phyloP scores from a whole-genome alignment of 2,888 invertebrate genomes.

The Thymelicus lineola region DNA sequence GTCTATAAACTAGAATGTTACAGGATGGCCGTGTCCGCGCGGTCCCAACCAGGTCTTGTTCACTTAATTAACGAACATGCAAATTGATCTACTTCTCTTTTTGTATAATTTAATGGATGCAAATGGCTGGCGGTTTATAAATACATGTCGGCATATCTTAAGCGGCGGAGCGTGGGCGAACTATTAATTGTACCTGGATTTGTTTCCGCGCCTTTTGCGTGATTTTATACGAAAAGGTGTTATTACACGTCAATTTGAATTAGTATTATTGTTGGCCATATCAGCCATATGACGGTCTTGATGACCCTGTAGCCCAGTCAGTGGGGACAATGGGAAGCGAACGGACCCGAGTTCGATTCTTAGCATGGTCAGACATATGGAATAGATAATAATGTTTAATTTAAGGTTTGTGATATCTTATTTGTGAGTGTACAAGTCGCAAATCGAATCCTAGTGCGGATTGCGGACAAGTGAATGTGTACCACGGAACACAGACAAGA shows the following conservation, averaged over 20 bases:
- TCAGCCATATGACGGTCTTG: too few species aligned
- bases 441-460: too few species aligned
- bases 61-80: conserved; percentile 30
- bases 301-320: too few species aligned
- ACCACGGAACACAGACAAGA: too few species aligned
- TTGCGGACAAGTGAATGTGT: too few species aligned
- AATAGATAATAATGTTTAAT: too few species aligned
- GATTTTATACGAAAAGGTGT: conserved; percentile 11
- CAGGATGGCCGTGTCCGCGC: background rate
- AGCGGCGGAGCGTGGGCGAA: conserved; percentile 60
- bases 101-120: conserved; percentile 42
- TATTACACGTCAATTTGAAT: background rate
- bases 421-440: too few species aligned
- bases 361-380: too few species aligned
- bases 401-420: too few species aligned
- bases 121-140: conserved; percentile 38
- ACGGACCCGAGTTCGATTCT: too few species aligned
- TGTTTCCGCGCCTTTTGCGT: conserved; percentile 52
- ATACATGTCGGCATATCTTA: conserved; percentile 54
- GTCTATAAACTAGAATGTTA: conserved; percentile 15
- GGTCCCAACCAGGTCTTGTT: conserved; percentile 12
- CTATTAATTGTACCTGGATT: conserved; percentile 56
- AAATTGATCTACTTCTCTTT: conserved; percentile 22
- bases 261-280: background rate
- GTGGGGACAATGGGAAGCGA: too few species aligned